Percentiles rank a stretch among this genome's conserved stretches.
Evolutionary conservation across 2,797 vertebrate species (phyloP).

Genomic region (Moxostoma hubbsi): DNA sequence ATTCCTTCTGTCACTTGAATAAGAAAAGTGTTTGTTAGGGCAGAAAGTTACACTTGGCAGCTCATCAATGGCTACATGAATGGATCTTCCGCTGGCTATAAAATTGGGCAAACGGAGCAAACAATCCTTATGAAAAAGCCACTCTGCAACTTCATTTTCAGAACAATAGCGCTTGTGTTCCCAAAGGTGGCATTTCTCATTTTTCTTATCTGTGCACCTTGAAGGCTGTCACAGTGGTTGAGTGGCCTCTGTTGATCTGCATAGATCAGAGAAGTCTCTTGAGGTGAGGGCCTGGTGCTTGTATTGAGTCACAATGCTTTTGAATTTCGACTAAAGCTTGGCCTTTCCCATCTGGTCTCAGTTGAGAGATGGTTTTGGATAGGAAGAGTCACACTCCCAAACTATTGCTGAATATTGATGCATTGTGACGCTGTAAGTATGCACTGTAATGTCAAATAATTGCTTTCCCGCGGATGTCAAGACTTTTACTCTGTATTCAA

Average conservation of each 20-base stretch:
- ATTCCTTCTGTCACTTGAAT: conserved; percentile 32
- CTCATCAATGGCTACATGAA: conserved; percentile 46
- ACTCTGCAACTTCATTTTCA: conserved; percentile 61
- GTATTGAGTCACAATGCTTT: conserved; percentile 62
- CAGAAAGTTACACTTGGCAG: conserved; percentile 48
- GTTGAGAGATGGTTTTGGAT: conserved; percentile 50
- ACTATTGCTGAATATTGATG: conserved; percentile 60
- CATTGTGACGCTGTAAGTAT: conserved; percentile 41
- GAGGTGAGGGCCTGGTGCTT: conserved; percentile 65
- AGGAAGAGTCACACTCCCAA: conserved; percentile 45
- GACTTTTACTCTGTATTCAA: conserved; percentile 38
- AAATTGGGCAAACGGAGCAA: conserved; percentile 58
- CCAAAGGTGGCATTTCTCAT: conserved; percentile 72
- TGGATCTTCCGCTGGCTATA: conserved; percentile 27
- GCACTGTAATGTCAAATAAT: conserved; percentile 57
- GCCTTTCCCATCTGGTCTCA: conserved; percentile 58
- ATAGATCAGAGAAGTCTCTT: conserved; percentile 70
- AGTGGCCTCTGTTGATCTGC: conserved; percentile 63
- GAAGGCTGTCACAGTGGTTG: conserved; percentile 71
- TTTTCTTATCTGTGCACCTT: conserved; percentile 78
- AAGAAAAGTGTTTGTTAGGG: conserved; percentile 33
- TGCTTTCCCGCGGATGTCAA: conserved; percentile 56
- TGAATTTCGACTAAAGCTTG: conserved; percentile 61
- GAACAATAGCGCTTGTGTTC: conserved; percentile 61
- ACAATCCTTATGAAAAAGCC: conserved; percentile 60